Percentiles rank a stretch among this genome's conserved stretches.
phyloP scores from a whole-genome alignment of 2,113 vertebrate species.

The Oophaga pumilio region DNA sequence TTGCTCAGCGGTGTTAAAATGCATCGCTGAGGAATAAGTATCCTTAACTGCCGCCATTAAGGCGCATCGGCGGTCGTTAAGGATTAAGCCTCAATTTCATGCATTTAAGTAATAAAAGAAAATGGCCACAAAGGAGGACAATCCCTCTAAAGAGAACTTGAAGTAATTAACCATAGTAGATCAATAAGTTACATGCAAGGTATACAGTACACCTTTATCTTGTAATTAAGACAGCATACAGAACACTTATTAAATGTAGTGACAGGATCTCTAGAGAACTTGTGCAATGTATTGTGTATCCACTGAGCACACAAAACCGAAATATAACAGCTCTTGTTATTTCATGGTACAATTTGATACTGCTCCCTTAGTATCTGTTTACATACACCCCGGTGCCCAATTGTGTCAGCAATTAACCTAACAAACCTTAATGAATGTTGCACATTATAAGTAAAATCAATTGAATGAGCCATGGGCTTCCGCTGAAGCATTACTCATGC shows the following conservation, averaged over 20 bases:
- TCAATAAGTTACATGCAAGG: not conserved
- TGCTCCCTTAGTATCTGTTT: constrained; percentile 6
- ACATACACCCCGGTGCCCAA: constrained; percentile 32
- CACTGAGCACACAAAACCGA: not conserved
- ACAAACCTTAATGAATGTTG: constrained; percentile 52
- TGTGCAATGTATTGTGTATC: not conserved
- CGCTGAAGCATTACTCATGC: constrained; percentile 37
- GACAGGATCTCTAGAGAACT: not conserved
- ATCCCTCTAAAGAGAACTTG: too few species aligned
- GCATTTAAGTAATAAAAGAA: too few species aligned
- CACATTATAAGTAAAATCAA: constrained; percentile 52
- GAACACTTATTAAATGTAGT: not conserved
- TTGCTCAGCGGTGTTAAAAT: too few species aligned
- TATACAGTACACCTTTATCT: not conserved
- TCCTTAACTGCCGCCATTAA: too few species aligned
- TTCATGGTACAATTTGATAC: not conserved
- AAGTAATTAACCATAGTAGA: not conserved
- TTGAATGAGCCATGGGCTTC: constrained; percentile 25
- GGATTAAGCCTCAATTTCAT: too few species aligned
- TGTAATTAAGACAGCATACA: not conserved
- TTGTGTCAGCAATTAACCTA: constrained; percentile 52
- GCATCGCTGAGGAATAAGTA: too few species aligned
- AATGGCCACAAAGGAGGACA: too few species aligned
- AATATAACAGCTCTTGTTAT: not conserved
- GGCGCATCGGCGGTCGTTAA: too few species aligned